A percentile compares a stretch with the other conserved stretches of the same genome.
Conservation (phyloP, 2,797 vertebrate genomes). For the Cynodonichthys magdalenae region DNA sequence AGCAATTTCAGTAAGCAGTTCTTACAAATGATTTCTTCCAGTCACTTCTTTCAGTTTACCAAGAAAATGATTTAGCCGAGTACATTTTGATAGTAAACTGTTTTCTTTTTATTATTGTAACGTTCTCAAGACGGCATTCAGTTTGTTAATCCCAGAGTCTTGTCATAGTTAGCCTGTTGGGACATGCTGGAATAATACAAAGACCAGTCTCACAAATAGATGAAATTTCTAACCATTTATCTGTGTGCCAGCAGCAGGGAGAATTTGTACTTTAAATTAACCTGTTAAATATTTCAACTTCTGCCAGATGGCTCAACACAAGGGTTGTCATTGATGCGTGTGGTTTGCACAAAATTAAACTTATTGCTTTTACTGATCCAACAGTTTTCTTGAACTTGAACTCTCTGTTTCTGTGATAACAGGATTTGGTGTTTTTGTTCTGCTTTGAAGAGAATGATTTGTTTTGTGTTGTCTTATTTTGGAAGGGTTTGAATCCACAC, state of each 20-base stretch:
- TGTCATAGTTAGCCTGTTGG: not conserved
- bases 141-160: not conserved
- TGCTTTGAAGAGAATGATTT: no score
- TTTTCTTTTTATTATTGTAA: no score
- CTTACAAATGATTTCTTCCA: not conserved
- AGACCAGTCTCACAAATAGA: not conserved
- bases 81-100: no score
- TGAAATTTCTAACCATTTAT: not conserved
- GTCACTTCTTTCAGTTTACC: not conserved
- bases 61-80: not conserved
- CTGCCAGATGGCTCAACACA: not conserved
- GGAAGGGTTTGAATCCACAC: no score
- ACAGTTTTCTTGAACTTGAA: no score
- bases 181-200: not conserved
- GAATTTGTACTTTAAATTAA: not conserved
- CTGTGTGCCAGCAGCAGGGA: not conserved
- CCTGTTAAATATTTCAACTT: not conserved
- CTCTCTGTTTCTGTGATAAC: no score
- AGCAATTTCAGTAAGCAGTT: not conserved
- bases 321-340: not conserved
- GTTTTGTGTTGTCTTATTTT: not conserved
- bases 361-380: no score
- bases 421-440: no score
- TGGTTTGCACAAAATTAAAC: no score
- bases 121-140: no score